phyloP scores from a whole-genome alignment of 2,797 vertebrate genomes.

The Yasuhikotakia modesta region DNA sequence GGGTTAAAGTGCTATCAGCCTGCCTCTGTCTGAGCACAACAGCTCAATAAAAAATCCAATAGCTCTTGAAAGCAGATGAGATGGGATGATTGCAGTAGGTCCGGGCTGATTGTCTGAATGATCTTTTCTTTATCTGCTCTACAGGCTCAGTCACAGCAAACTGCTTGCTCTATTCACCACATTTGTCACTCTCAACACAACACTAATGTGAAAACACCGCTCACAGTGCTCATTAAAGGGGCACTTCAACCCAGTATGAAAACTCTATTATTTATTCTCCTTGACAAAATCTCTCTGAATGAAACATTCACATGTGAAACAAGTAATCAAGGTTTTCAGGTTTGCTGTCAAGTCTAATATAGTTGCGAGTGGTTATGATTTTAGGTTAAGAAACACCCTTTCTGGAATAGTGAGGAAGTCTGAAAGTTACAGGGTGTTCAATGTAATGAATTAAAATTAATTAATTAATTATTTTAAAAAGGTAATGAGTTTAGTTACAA shows the following conservation, averaged over 20 bases:
- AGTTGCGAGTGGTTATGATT: no score
- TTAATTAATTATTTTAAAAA: no score
- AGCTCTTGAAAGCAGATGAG: conserved; percentile 82
- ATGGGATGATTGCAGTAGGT: conserved; percentile 75
- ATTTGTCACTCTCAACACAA: not conserved
- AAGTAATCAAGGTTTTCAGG: no score
- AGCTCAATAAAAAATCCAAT: conserved; percentile 79
- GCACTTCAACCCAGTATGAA: not conserved
- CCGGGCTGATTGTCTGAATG: conserved; percentile 79
- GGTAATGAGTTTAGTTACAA: no score
- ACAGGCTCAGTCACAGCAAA: conserved; percentile 56
- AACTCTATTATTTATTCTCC: not conserved
- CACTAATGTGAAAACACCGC: not conserved
- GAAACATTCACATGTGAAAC: no score
- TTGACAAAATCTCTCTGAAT: not conserved
- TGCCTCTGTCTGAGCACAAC: conserved; percentile 73
- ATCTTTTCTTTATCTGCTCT: conserved; percentile 79
- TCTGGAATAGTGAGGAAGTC: no score
- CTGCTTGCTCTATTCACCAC: conserved; percentile 38
- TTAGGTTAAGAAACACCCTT: no score
- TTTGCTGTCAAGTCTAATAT: no score
- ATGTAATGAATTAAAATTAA: no score
- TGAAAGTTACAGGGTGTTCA: no score
- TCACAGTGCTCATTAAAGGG: not conserved
- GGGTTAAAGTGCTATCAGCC: conserved; percentile 65